These are phyloP conservation scores for Archips xylosteana DNA, from an alignment of 2,888 invertebrate species.

Conservation along the genomic window DNA sequence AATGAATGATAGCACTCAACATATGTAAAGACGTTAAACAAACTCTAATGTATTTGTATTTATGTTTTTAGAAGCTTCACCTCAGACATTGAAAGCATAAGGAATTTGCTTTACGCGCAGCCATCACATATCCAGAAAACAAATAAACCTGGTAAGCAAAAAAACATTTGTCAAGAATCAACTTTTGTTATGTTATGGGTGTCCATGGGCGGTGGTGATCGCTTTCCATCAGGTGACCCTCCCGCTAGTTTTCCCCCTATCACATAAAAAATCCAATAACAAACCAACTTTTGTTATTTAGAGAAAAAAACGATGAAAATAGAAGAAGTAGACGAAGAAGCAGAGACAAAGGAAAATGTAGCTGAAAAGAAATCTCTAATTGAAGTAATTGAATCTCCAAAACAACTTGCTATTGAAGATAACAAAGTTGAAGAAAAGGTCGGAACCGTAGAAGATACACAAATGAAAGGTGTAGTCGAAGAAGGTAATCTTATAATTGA, in stretches of 20 bases:
- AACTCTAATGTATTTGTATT: conserved; percentile 47
- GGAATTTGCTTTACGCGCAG: conserved; percentile 66
- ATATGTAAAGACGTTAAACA: not conserved
- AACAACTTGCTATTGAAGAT: conserved; percentile 48
- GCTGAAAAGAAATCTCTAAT: conserved; percentile 66
- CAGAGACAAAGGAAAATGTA: conserved; percentile 46
- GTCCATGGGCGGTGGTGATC: too few species aligned
- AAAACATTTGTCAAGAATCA: conserved; percentile 11
- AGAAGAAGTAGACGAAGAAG: conserved; percentile 53
- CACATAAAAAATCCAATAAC: not conserved
- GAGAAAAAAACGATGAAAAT: conserved; percentile 49
- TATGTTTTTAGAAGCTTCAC: conserved; percentile 56
- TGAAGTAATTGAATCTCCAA: conserved; percentile 64
- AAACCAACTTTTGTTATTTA: conserved; percentile 1
- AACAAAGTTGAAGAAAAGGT: conserved; percentile 26
- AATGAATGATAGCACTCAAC: too few species aligned
- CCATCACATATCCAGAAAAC: conserved; percentile 50
- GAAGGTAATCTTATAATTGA: conserved; percentile 62
- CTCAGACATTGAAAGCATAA: conserved; percentile 63
- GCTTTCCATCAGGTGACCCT: too few species aligned
- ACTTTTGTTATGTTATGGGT: too few species aligned
- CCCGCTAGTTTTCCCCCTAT: too few species aligned
- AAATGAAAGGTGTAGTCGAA: conserved; percentile 46
- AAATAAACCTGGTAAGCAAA: conserved; percentile 50
- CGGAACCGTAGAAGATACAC: conserved; percentile 44